Evolutionary conservation across 2,888 invertebrate genomes (phyloP).

Genomic region (Mimachlamys varia): DNA sequence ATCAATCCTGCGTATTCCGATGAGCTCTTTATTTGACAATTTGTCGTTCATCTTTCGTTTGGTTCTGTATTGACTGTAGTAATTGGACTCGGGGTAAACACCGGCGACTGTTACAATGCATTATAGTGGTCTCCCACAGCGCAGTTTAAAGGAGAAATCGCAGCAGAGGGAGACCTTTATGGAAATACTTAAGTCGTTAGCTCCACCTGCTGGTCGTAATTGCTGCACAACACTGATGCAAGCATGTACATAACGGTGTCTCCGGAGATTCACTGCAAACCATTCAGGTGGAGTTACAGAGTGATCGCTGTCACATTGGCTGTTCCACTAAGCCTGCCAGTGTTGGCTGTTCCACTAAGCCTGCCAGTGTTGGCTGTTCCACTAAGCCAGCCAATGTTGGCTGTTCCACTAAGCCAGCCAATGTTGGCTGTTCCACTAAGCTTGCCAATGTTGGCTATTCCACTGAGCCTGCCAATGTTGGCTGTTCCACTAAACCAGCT

Average conservation of each 20-base stretch:
- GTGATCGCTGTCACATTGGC: background rate
- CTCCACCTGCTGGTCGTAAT: background rate
- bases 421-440: too few species aligned
- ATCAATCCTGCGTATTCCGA: background rate
- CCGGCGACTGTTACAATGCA: background rate
- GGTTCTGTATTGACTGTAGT: background rate
- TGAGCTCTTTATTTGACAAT: conserved; percentile 24
- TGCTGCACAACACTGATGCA: conserved; percentile 2
- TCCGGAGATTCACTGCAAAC: background rate
- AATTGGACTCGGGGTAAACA: background rate
- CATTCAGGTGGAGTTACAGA: background rate
- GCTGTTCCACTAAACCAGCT: too few species aligned
- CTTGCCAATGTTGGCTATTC: too few species aligned
- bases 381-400: too few species aligned
- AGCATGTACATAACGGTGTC: background rate
- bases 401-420: too few species aligned
- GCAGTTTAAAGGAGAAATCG: background rate
- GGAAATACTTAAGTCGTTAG: background rate
- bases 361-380: too few species aligned
- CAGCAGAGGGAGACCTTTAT: background rate
- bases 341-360: too few species aligned
- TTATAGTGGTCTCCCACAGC: background rate
- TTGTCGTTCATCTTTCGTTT: background rate
- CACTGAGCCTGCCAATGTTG: too few species aligned
- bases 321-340: too few species aligned